Conservation (phyloP, 37 sponge, comb jelly and placozoan species). For the Hexactinellida sp. region DNA sequence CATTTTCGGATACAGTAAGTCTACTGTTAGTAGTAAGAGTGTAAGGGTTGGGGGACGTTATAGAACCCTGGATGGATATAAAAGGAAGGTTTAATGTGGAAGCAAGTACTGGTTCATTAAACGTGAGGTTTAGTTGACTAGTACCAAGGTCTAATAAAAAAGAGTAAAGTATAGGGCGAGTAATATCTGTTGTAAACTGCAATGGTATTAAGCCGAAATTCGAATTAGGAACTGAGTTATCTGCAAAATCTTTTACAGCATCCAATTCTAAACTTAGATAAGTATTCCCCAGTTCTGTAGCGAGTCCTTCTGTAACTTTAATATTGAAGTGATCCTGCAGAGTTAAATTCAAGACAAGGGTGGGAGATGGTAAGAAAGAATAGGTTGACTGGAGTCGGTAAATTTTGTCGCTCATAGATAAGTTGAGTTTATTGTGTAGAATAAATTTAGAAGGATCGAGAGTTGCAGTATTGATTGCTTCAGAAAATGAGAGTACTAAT, state of each 20-base stretch:
- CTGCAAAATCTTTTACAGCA: background rate
- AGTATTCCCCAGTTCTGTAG: constrained; percentile 54
- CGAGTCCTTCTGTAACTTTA: constrained; percentile 45
- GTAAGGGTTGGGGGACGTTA: background rate
- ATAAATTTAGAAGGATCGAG: background rate
- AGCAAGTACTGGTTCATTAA: constrained; percentile 53
- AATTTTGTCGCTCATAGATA: background rate
- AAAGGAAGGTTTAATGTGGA: constrained; percentile 16
- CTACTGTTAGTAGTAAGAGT: constrained; percentile 30
- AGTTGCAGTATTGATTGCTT: constrained; percentile 39
- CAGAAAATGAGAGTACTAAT: constrained; percentile 52
- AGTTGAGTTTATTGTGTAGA: background rate
- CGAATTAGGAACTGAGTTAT: constrained; percentile 31
- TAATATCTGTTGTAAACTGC: constrained; percentile 24
- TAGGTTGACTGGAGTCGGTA: background rate
- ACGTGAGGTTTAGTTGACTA: constrained; percentile 38
- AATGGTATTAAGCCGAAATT: constrained; percentile 30
- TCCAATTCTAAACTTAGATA: constrained; percentile 29
- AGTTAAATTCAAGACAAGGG: background rate
- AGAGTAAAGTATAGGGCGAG: constrained; percentile 29
- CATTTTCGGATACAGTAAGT: constrained; percentile 17
- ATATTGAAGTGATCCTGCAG: background rate
- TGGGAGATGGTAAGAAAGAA: background rate
- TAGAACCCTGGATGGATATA: constrained; percentile 27
- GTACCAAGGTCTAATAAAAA: constrained; percentile 46